Base-by-base conservation (phyloP, 2,113 vertebrate species). In the Eulemur rufifrons region DNA sequence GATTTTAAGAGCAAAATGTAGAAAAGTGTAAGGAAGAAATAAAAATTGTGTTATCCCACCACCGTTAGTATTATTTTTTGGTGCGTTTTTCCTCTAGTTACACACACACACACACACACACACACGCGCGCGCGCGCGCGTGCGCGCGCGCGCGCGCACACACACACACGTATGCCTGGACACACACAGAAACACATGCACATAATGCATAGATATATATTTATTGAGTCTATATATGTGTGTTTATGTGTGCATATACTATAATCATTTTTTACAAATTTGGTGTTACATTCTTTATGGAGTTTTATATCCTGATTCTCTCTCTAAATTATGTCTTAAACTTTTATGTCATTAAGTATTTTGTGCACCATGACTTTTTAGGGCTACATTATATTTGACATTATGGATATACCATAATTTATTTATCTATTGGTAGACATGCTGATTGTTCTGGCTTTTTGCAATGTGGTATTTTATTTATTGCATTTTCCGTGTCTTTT, bases 381-480 rank as follows among this genome's bases (percentile, higher is more conserved):
- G 92, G 63, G 63, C 54, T 89, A 85, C 21, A 54, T 93, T 93
- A 64, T 76, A 83, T 96, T 92, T 96, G 95, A 93, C 86, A 97
- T 92, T 96, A 94, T 97, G 80, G 87, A 71, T 96, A 94, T 92
- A 81, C 92, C 64, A 73, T 97, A 88, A 96, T 96, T 96, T 97
- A 97, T 95, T 97, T 93, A 84, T 91, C 47, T 95, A 74, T 86
- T 93, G 86, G 96, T 94, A 97, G 96, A 89, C 86, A 78, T 42
- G 50, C 86, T 93, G 86, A 94, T 89, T 92, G 66, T 91, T 81
- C 64, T 93, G 68, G 54, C 64, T 97, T 86, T 95, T 91, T 64
- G 92, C 95, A 97, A 27, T 87, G 86, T 92, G 52, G 59, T 87
- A 25, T 97, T 96, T 98, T 97, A 93, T 97, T 98, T 97, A 96